phyloP scores from a whole-genome alignment of 2,797 vertebrate species.

The Notamacropus eugenii region DNA sequence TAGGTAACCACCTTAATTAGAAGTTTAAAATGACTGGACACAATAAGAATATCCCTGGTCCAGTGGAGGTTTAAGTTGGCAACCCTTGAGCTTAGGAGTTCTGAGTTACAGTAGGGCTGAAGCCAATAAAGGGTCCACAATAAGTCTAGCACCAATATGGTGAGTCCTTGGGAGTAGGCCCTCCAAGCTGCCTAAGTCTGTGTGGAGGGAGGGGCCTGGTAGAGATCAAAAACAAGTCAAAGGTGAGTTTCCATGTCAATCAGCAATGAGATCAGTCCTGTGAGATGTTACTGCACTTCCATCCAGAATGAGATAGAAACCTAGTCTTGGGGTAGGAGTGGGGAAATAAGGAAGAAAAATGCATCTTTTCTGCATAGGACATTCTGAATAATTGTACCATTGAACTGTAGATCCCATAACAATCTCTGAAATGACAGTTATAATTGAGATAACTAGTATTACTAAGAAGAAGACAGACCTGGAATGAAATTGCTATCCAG shows the following conservation, averaged over 20 bases:
- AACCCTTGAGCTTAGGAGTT: neutral
- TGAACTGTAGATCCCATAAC: conserved; percentile 41
- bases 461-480: conserved; percentile 39
- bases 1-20: neutral
- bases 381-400: conserved; percentile 44
- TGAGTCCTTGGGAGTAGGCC: neutral
- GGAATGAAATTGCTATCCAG: conserved; percentile 58
- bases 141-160: neutral
- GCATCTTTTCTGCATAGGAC: neutral
- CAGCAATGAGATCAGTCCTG: neutral
- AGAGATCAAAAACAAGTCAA: neutral
- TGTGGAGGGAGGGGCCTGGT: neutral
- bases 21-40: neutral
- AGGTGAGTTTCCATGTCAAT: neutral
- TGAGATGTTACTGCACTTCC: neutral
- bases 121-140: neutral
- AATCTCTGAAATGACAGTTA: conserved; percentile 55
- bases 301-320: neutral
- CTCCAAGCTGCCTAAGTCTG: neutral
- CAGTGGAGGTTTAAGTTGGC: neutral
- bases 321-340: neutral
- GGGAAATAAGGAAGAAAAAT: neutral
- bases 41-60: neutral
- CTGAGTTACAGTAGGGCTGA: neutral
- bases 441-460: conserved; percentile 51